These are phyloP conservation scores for Cyanistes caeruleus DNA, from an alignment of 2,113 vertebrate genomes.

Conservation along the genomic window DNA sequence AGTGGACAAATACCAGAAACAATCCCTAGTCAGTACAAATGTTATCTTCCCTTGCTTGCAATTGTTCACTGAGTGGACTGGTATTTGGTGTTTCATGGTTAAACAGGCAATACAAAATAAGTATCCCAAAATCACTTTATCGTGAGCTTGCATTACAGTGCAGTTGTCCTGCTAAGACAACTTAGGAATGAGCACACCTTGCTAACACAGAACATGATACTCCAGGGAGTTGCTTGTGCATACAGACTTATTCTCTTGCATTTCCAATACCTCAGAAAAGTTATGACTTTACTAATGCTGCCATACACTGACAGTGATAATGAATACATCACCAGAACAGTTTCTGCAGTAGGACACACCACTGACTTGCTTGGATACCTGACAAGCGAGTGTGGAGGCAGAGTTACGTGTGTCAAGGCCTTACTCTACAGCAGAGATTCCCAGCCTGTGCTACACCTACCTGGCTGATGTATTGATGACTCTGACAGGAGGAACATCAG, in stretches of 20 bases:
- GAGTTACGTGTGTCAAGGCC: neutral
- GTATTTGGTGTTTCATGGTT: neutral
- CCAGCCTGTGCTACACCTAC: neutral
- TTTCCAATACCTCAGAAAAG: neutral
- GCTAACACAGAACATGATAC: neutral
- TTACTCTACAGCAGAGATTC: neutral
- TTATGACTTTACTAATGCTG: neutral
- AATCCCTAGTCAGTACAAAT: neutral
- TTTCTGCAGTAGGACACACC: neutral
- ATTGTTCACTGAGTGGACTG: neutral
- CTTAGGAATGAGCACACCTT: neutral
- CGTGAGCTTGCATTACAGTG: neutral
- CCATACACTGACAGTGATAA: neutral
- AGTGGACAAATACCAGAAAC: slow-evolving; percentile 50
- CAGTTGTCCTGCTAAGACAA: neutral
- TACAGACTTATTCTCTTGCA: neutral
- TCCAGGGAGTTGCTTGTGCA: neutral
- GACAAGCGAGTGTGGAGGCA: neutral
- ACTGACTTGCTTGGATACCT: neutral
- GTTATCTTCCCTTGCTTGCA: neutral
- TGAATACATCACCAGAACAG: neutral
- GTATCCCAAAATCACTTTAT: neutral
- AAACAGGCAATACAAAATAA: neutral
- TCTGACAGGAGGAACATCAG: neutral
- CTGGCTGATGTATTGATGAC: neutral